Conservation (phyloP, 2,113 vertebrate species). For the Triplophysa rosa region DNA sequence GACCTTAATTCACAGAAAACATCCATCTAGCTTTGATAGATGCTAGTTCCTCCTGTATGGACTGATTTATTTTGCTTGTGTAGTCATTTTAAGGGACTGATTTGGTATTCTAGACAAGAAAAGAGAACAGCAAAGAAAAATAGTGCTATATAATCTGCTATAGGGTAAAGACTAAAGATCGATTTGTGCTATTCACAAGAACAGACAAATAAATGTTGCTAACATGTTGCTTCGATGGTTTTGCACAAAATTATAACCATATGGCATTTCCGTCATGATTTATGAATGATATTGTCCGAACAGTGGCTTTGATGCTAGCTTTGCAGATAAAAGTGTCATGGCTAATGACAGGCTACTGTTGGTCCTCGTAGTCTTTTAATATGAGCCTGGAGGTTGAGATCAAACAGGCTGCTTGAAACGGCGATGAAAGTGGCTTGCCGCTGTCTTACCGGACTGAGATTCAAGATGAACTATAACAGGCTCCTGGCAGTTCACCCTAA, state of each 20-base stretch:
- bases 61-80: not conserved
- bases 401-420: slow-evolving; percentile 49
- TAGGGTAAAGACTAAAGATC: not conserved
- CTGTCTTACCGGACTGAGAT: slow-evolving; percentile 27
- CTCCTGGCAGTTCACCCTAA: slow-evolving; percentile 42
- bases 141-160: too few relatives aligned
- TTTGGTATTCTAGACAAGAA: too few relatives aligned
- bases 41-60: not conserved
- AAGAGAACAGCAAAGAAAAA: not conserved
- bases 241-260: slow-evolving; percentile 36
- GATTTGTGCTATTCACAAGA: not conserved
- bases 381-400: slow-evolving; percentile 52
- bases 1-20: not conserved
- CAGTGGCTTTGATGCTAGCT: slow-evolving; percentile 51
- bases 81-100: not conserved
- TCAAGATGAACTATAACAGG: slow-evolving; percentile 39
- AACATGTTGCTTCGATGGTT: not conserved
- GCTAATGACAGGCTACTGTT: slow-evolving; percentile 53
- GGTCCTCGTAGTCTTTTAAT: slow-evolving; percentile 53
- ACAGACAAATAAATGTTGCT: too few relatives aligned
- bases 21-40: not conserved
- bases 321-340: slow-evolving; percentile 55
- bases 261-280: slow-evolving; percentile 44
- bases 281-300: slow-evolving; percentile 42
- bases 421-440: slow-evolving; percentile 52